Base-by-base conservation (phyloP, 2,113 vertebrate genomes). In the Ammodytes dubius region DNA sequence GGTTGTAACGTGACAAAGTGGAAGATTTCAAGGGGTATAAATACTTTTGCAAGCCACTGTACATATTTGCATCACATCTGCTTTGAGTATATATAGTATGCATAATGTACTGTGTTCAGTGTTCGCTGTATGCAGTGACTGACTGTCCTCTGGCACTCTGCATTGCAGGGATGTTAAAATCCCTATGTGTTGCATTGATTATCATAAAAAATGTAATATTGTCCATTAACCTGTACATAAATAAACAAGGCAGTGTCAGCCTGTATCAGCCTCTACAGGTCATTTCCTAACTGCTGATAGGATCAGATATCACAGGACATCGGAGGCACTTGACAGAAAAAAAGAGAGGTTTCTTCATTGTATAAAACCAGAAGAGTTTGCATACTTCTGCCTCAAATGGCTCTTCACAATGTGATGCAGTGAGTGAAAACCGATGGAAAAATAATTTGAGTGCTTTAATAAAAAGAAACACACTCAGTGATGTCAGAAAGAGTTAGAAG, bases 61-160 rank as follows among this genome's bases (percentile, higher is more conserved):
- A 47, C 8, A 47, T 53, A 57, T 67, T 45, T 75, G 66, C 77
- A 49, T 82, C 71, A 50, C 80, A 86, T 82, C 79, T 81, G 81
- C 77, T 79, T 63, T 54, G 49, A 59, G 37, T 83, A 42, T 61
- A 54, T 56, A 19, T 45, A 56, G 15, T 19, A 45, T 66, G 49
- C 57, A 64, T 13, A 56, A 19, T 72, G 27, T 64, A 53, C 60
- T 14, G 45, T 59, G 79, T 52, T 73, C 42, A 27, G 27, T 27
- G 27, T 27, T 27, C 27, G 27, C 27, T 27, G 39, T 74, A 46
- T 73, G n/a, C 72, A 75, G 53, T 81, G 75, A 88, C 50, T 73
- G 82, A 81, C 39, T 57, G 75, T 70, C 57, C n/a, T 64, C 45
- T 88, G 73, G 77, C 56, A 83, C 40, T 17, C 88, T 86, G 83